Evolutionary conservation across 2,113 vertebrate species (phyloP).

Genomic region (Chauna torquata): DNA sequence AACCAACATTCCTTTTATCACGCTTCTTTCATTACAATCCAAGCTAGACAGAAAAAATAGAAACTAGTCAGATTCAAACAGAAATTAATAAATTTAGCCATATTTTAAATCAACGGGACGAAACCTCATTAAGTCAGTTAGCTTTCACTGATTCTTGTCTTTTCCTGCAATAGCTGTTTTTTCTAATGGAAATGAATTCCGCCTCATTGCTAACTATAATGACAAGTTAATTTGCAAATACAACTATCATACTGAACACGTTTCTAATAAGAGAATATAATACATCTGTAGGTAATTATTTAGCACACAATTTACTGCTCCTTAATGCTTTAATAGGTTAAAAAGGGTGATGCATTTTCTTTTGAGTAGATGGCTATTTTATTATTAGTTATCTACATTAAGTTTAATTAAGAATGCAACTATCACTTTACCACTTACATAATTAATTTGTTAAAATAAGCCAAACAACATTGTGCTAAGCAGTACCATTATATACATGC

Average conservation of each 20-base stretch:
- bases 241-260: not conserved
- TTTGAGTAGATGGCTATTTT: conserved; percentile 1
- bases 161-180: not conserved
- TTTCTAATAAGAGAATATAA: not conserved
- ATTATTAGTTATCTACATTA: not conserved
- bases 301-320: not conserved
- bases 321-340: not conserved
- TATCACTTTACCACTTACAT: conserved; percentile 22
- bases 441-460: conserved; percentile 31
- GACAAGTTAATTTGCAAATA: not conserved
- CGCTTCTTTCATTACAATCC: not conserved
- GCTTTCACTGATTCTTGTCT: not conserved
- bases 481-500: not conserved
- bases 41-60: not conserved
- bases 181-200: not conserved
- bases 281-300: not conserved
- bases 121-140: not conserved
- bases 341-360: not conserved
- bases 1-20: not conserved
- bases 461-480: conserved; percentile 2
- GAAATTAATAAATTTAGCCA: not conserved
- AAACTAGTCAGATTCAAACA: not conserved
- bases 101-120: not conserved
- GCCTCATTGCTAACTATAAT: not conserved
- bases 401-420: conserved; percentile 12